Percentiles rank a stretch among this genome's conserved stretches.
Evolutionary conservation across 2,888 invertebrate species (phyloP).

Genomic region (Sinopyrophorus schimmeli): DNA sequence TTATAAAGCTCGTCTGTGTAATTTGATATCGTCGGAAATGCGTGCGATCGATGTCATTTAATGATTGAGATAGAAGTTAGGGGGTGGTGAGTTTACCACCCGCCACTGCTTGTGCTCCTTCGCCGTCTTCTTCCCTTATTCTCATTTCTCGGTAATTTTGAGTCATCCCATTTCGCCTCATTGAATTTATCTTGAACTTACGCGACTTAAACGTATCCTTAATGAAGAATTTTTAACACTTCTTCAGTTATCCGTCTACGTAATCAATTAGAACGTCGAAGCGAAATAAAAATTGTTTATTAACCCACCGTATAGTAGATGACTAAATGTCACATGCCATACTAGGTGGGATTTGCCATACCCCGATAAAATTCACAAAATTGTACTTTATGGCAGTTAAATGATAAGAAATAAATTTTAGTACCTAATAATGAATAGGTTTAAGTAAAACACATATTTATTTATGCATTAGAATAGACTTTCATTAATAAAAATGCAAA

Average conservation of each 20-base stretch:
- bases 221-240: constrained; percentile 11
- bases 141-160: constrained; percentile 26
- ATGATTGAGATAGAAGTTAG: constrained; percentile 31
- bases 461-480: too few species aligned
- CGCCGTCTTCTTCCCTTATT: constrained; percentile 22
- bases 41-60: constrained; percentile 35
- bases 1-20: constrained; percentile 32
- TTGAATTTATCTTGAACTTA: constrained; percentile 16
- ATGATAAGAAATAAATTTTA: too few species aligned
- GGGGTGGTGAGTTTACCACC: constrained; percentile 15
- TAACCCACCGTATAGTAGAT: too few species aligned
- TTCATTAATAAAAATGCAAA: too few species aligned
- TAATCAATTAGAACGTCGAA: constrained; percentile 1
- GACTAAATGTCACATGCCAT: too few species aligned
- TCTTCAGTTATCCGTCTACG: constrained; percentile 6
- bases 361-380: too few species aligned
- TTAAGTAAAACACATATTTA: too few species aligned
- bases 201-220: constrained; percentile 6
- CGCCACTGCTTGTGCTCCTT: constrained; percentile 17
- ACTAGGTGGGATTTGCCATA: too few species aligned
- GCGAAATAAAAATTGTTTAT: too few species aligned
- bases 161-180: constrained; percentile 21
- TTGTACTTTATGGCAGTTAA: too few species aligned
- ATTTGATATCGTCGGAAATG: constrained; percentile 33
- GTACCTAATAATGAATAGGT: too few species aligned